Percentiles rank a stretch among this genome's conserved stretches.
Evolutionary conservation across 2,113 vertebrate genomes (phyloP).

Genomic region (Emydocephalus ijimae): DNA sequence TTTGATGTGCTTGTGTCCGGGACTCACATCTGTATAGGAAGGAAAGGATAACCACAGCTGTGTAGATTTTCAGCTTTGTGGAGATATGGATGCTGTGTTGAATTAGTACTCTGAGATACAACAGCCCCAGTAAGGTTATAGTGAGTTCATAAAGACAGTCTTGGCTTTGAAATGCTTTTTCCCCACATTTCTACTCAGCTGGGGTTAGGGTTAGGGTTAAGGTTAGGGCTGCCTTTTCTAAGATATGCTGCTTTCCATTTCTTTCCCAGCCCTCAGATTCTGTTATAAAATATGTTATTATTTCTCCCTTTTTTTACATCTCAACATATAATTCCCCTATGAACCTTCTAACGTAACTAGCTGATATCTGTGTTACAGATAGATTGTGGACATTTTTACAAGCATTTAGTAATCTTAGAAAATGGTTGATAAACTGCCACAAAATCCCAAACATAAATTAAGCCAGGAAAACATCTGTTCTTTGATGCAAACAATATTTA

Average conservation of each 20-base stretch:
- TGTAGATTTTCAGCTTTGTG: no score
- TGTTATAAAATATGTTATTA: neutral
- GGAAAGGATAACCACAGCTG: no score
- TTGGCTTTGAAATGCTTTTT: no score
- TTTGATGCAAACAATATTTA: neutral
- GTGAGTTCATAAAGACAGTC: no score
- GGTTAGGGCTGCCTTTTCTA: neutral
- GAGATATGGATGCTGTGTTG: no score
- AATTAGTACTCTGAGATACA: no score
- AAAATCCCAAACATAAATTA: slow-evolving; percentile 35
- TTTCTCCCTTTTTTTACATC: neutral
- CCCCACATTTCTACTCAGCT: neutral
- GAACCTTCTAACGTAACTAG: neutral
- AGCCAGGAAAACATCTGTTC: slow-evolving; percentile 23
- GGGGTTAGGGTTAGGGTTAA: no score
- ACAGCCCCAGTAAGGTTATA: no score
- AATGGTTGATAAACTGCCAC: slow-evolving; percentile 9
- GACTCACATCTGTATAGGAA: no score
- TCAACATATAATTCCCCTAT: neutral
- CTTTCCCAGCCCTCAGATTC: neutral
- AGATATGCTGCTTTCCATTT: neutral
- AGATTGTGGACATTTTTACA: neutral
- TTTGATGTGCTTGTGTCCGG: no score
- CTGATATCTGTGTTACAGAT: neutral
- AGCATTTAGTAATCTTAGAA: neutral